A percentile compares a stretch with the other conserved stretches of the same genome.
phyloP scores from a whole-genome alignment of 2,113 vertebrate species.

The Psittacus erithacus region DNA sequence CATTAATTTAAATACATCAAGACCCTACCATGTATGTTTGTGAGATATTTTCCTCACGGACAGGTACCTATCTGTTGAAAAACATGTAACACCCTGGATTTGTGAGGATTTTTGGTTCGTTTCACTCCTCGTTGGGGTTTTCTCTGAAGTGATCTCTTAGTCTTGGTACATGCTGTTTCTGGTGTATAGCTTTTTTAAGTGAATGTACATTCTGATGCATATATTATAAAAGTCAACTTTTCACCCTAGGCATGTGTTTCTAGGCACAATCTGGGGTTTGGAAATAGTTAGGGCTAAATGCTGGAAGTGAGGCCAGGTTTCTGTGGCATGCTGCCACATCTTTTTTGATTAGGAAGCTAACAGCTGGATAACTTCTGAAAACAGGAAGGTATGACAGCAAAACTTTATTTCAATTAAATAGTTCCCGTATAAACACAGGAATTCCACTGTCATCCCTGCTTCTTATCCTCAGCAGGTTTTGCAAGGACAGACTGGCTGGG shows the following conservation, averaged over 20 bases:
- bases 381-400: conserved; percentile 72
- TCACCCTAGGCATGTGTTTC: neutral
- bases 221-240: neutral
- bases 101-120: neutral
- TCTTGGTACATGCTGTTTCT: neutral
- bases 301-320: conserved; percentile 21
- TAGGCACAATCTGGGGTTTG: neutral
- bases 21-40: neutral
- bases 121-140: neutral
- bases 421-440: conserved; percentile 70
- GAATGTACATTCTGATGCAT: neutral
- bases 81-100: neutral
- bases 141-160: neutral
- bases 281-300: neutral
- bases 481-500: conserved; percentile 41
- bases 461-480: conserved; percentile 38
- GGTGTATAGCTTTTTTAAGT: neutral
- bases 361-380: conserved; percentile 62
- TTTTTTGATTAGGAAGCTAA: conserved; percentile 64
- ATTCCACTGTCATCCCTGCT: conserved; percentile 45
- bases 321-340: conserved; percentile 60
- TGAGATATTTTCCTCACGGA: neutral
- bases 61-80: neutral
- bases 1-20: neutral
- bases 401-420: conserved; percentile 63